Percentiles rank a stretch among this genome's conserved stretches.
phyloP scores from a whole-genome alignment of 2,797 vertebrate genomes.

The Falco cherrug region DNA sequence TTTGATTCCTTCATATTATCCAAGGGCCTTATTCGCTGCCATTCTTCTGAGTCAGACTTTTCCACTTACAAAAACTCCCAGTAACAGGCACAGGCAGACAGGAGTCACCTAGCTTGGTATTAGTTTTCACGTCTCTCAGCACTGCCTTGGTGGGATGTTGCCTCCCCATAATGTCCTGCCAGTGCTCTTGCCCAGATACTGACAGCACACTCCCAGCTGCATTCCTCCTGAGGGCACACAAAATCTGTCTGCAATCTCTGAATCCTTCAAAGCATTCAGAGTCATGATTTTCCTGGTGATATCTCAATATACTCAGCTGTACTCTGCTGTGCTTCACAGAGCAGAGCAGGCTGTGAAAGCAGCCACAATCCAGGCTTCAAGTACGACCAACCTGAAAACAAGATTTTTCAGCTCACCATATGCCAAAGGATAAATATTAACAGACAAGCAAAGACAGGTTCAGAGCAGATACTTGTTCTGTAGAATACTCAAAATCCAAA shows the following conservation, averaged over 20 bases:
- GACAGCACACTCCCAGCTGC: rapidly evolving
- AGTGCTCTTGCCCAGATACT: not conserved
- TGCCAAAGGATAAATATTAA: not conserved
- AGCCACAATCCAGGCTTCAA: not conserved
- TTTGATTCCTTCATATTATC: not conserved
- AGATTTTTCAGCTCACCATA: not conserved
- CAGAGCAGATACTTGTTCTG: not conserved
- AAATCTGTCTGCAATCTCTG: not conserved
- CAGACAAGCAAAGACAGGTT: not conserved
- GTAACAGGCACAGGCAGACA: not conserved
- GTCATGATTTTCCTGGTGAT: not conserved
- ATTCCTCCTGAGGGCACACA: not conserved
- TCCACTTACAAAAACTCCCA: not conserved
- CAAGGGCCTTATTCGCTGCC: not conserved
- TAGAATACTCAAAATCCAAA: not conserved
- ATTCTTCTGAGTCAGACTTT: not conserved
- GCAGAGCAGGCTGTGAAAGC: not conserved
- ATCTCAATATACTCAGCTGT: not conserved
- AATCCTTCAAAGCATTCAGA: not conserved
- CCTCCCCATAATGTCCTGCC: not conserved
- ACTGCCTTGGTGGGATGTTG: not conserved
- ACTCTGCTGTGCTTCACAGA: not conserved
- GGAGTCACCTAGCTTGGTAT: not conserved
- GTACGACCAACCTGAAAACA: not conserved
- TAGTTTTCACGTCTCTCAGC: not conserved